These are phyloP conservation scores for Drosophila multiciliata DNA, from an alignment of 2,888 invertebrate genomes.

Conservation along the genomic window DNA sequence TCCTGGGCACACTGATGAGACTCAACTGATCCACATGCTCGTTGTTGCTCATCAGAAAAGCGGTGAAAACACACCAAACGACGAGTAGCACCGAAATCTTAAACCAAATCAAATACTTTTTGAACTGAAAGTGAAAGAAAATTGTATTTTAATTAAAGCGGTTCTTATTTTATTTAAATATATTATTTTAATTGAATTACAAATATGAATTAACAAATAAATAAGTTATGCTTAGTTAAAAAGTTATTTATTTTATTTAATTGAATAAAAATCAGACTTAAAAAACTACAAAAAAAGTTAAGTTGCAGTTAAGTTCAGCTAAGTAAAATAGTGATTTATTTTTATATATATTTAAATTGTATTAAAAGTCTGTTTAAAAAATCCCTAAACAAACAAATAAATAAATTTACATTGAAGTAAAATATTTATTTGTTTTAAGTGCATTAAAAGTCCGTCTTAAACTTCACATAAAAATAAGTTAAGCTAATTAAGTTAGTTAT, in stretches of 20 bases:
- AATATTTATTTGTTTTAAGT: too few relatives aligned
- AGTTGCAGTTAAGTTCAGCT: background rate
- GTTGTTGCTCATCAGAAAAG: slow-evolving; percentile 88
- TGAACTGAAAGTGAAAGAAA: slow-evolving; percentile 53
- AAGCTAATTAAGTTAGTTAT: background rate
- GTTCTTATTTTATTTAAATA: too few relatives aligned
- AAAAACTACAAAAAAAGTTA: background rate
- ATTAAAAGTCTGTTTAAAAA: too few relatives aligned
- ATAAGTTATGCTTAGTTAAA: background rate
- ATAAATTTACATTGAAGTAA: too few relatives aligned
- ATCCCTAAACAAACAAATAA: too few relatives aligned
- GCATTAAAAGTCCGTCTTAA: too few relatives aligned
- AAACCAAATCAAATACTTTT: slow-evolving; percentile 82
- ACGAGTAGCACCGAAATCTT: slow-evolving; percentile 87
- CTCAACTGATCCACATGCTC: slow-evolving; percentile 88
- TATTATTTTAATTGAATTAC: too few relatives aligned
- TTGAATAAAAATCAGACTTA: background rate
- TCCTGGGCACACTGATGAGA: slow-evolving; percentile 87
- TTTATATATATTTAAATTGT: too few relatives aligned
- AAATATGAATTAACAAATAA: too few relatives aligned
- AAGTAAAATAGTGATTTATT: background rate
- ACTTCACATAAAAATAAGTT: too few relatives aligned
- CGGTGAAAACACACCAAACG: slow-evolving; percentile 89
- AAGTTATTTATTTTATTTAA: background rate
- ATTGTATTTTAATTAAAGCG: background rate